Evolutionary conservation across 2,888 invertebrate species (phyloP).

Genomic region (Vandiemenella viatica): DNA sequence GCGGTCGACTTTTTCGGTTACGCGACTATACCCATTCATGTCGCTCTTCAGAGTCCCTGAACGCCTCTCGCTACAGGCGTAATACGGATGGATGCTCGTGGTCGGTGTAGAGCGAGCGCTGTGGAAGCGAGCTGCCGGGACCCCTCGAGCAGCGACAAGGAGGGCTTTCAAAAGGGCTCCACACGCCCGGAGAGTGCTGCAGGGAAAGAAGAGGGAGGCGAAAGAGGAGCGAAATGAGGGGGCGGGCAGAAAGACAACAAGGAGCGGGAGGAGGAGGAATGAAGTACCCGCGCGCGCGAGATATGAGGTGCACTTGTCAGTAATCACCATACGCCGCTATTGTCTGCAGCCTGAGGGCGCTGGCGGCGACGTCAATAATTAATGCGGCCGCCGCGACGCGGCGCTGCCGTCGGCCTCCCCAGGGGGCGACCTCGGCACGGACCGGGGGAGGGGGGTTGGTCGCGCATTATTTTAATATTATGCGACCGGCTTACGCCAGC

Average conservation of each 20-base stretch:
- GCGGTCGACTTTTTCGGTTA: no score
- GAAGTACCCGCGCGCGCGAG: background rate
- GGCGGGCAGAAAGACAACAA: conserved; percentile 24
- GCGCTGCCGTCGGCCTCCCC: background rate
- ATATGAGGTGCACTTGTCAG: background rate
- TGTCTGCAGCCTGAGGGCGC: background rate
- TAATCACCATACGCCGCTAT: background rate
- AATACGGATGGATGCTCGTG: no score
- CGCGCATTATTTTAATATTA: conserved; percentile 3
- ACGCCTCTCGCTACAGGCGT: no score
- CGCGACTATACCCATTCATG: no score
- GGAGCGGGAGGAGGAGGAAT: conserved; percentile 5
- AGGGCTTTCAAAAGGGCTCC: background rate
- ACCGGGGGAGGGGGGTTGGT: background rate
- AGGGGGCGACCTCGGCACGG: background rate
- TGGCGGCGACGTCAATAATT: background rate
- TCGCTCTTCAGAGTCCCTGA: no score
- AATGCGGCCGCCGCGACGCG: background rate
- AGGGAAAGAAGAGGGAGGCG: background rate
- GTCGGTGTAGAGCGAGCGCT: no score
- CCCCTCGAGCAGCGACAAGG: background rate
- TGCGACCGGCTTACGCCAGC: background rate
- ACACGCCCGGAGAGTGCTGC: background rate
- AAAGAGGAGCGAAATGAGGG: conserved; percentile 10
- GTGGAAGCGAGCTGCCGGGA: background rate